Base-by-base conservation (phyloP, 2,888 invertebrate species). In the Apotomis betuletana region DNA sequence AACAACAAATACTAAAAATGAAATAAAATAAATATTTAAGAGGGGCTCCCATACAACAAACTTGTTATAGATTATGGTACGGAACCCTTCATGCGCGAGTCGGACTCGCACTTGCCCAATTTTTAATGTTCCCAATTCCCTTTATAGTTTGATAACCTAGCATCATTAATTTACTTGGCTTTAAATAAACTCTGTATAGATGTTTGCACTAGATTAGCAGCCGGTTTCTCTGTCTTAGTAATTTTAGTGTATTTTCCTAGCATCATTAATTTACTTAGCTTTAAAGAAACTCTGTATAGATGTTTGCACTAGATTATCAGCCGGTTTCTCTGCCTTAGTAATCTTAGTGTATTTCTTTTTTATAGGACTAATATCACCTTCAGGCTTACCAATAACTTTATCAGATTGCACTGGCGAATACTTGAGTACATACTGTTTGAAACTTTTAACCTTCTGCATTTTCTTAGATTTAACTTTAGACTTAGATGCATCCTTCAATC, bases 211-310 rank as follows among this genome's bases (percentile, higher is more conserved):
- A 90, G 77, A 52, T 87, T 86, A 65, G 91, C 91, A 0, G 83
- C 76, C 0, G 78, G 76, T 65, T 84, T 89, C 1, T 86, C 85
- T 0, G 71, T 75, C 74, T 85, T 90, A 0, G 79, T 44, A 61
- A 72, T 75, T 74, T 85, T 90, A 0, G 79, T 44, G 60, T 80
- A 75, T 54, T 85, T 90, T n/a, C n/a, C 12, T 57, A 12, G 12
- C 36, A 3, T 57, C 1, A 12, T 4, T 5, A 46, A 8, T 12
- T 0, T 74, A 12, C 51, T 79, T 82, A 0, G 79, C 38, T 74
- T 84, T 87, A 62, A 92, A 91, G 74, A 91, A 92, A 38, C 76
- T 89, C 5, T 86, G 79, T 27, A 92, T 84, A 0, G 87, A 87
- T 0, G 86, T 90, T 68, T 92, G 92, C 6, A 87, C 82, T 2